A percentile compares a stretch with the other conserved stretches of the same genome.
These are phyloP conservation scores for Panthera uncia DNA, from an alignment of 2,113 vertebrate genomes.

Conservation along the genomic window DNA sequence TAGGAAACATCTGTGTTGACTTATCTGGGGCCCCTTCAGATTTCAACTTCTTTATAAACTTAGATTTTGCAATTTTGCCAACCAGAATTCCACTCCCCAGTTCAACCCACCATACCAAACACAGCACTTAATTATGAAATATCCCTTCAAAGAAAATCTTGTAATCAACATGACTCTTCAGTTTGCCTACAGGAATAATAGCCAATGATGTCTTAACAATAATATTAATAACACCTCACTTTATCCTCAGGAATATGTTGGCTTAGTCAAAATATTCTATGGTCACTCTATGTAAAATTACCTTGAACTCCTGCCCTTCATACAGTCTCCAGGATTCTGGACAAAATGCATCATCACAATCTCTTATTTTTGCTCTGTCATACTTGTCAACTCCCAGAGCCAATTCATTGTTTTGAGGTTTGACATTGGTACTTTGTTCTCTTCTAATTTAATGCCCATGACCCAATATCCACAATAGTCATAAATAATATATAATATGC, in stretches of 20 bases:
- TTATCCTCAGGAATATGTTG: not conserved
- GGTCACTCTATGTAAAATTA: not conserved
- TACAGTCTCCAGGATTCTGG: not conserved
- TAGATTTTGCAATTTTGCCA: not conserved
- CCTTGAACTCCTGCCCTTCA: not conserved
- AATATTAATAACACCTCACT: not conserved
- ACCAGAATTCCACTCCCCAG: not conserved
- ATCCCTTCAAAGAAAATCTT: not conserved
- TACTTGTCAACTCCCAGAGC: not conserved
- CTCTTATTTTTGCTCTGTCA: not conserved
- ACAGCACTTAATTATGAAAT: not conserved
- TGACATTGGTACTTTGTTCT: slow-evolving; percentile 6
- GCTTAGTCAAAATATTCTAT: not conserved
- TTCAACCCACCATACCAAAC: not conserved
- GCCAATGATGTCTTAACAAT: not conserved
- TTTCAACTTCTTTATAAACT: not conserved
- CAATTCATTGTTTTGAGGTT: not conserved
- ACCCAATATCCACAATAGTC: not conserved
- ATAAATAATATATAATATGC: slow-evolving; percentile 36
- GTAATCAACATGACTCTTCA: not conserved
- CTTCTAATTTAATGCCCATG: not conserved
- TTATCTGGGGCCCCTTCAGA: not conserved
- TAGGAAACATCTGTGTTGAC: not conserved
- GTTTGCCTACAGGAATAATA: not conserved
- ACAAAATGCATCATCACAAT: not conserved